These are phyloP conservation scores for Ranitomeya imitator DNA, from an alignment of 2,113 vertebrate genomes.

Conservation along the genomic window DNA sequence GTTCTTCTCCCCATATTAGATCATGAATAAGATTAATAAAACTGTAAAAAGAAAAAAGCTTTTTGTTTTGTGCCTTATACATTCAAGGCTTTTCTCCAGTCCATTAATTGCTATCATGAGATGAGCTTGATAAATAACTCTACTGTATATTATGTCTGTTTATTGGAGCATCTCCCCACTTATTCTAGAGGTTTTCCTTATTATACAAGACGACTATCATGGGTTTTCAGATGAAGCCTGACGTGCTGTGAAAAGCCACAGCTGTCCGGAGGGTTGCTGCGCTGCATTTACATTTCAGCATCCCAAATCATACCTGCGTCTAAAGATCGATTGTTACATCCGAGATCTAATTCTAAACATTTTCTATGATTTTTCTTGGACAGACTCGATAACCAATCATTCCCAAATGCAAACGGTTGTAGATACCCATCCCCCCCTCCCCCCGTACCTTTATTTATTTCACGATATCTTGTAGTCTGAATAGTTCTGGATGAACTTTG, in stretches of 20 bases:
- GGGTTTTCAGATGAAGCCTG: no score
- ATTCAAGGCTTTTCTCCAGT: background rate
- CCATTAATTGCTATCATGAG: background rate
- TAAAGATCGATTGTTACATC: background rate
- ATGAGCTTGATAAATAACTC: background rate
- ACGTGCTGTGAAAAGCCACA: no score
- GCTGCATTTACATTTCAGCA: background rate
- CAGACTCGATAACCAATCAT: background rate
- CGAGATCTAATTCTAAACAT: background rate
- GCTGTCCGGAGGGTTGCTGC: no score
- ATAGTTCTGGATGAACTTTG: background rate
- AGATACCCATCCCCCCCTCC: background rate
- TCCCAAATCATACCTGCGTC: background rate
- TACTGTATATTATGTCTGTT: background rate
- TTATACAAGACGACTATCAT: no score
- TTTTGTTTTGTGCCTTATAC: background rate
- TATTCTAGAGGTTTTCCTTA: no score
- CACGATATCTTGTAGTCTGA: background rate
- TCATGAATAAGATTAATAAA: background rate
- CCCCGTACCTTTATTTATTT: conserved; percentile 48
- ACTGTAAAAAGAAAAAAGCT: background rate
- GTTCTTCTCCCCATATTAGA: background rate
- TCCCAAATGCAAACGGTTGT: conserved; percentile 7
- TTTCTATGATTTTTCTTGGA: background rate
- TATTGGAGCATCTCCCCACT: background rate